Conservation (phyloP, 2,888 invertebrate species). For the Cotesia congregata region DNA sequence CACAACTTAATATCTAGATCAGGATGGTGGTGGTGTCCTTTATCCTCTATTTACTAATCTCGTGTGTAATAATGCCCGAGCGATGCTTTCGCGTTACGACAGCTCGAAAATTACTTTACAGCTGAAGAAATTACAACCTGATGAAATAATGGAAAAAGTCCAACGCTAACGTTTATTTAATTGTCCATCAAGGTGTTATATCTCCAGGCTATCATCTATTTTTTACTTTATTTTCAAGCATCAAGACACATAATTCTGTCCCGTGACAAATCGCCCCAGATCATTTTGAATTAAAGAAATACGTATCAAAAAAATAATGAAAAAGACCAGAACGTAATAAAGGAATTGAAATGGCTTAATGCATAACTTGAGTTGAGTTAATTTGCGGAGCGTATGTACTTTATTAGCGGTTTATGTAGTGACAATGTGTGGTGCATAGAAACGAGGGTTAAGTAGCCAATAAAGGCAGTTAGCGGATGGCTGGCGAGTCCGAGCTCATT, state of each 20-base stretch:
- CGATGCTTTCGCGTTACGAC: conserved; percentile 44
- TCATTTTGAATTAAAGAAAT: background rate
- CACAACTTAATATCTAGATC: conserved; percentile 25
- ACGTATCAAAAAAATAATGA: background rate
- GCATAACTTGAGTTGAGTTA: background rate
- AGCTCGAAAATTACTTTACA: conserved; percentile 49
- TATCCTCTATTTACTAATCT: conserved; percentile 39
- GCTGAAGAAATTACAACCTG: conserved; percentile 27
- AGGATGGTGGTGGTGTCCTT: conserved; percentile 8
- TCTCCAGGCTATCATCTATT: conserved; percentile 20
- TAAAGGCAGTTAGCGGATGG: conserved; percentile 62
- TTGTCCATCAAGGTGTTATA: conserved; percentile 29
- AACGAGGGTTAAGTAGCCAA: conserved; percentile 71
- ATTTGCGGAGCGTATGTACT: conserved; percentile 33
- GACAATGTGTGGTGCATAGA: conserved; percentile 71
- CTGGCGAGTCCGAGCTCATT: conserved; percentile 43
- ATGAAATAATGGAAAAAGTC: conserved; percentile 14
- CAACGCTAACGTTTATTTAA: conserved; percentile 47
- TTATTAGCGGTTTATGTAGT: conserved; percentile 66
- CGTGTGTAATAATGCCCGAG: conserved; percentile 42
- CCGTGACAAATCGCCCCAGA: background rate
- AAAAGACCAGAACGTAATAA: background rate
- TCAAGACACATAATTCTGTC: background rate
- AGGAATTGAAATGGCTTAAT: background rate
- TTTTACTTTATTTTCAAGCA: conserved; percentile 6